A percentile compares a stretch with the other conserved stretches of the same genome.
Conservation (phyloP, 2,888 invertebrate genomes). For the Apotomis capreana region DNA sequence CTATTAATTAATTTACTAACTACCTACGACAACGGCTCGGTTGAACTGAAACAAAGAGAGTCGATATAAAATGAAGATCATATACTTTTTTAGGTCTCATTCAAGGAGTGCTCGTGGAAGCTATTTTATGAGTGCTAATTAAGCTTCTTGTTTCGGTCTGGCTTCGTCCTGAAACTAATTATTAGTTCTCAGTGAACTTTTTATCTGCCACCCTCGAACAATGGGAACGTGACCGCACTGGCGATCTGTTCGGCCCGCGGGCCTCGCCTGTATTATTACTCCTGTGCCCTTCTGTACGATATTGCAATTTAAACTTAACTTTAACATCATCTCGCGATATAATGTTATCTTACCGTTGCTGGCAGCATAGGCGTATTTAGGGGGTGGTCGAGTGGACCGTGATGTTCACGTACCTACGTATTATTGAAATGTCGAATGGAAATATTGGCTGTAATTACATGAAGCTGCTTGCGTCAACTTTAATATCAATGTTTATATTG, state of each 20-base stretch:
- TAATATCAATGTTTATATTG: too few species aligned
- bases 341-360: not conserved
- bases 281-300: conserved; percentile 9
- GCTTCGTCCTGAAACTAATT: conserved; percentile 74
- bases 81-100: conserved; percentile 12
- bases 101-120: conserved; percentile 32
- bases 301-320: conserved; percentile 29
- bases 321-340: conserved; percentile 8
- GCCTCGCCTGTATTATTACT: conserved; percentile 56
- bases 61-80: conserved; percentile 10
- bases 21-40: not conserved
- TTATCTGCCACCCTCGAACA: conserved; percentile 76
- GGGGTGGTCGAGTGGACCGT: too few species aligned
- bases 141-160: conserved; percentile 74
- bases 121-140: conserved; percentile 75
- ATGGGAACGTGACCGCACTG: conserved; percentile 80
- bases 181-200: conserved; percentile 76
- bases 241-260: conserved; percentile 54
- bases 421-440: too few species aligned
- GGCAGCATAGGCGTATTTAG: too few species aligned
- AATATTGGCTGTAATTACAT: too few species aligned
- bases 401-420: too few species aligned
- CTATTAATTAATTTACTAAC: conserved; percentile 10
- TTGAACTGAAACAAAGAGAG: not conserved
- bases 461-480: too few species aligned